A percentile compares a stretch with the other conserved stretches of the same genome.
These are phyloP conservation scores for Pristionchus exspectatus DNA, from an alignment of 2,888 invertebrate genomes.

Conservation along the genomic window DNA sequence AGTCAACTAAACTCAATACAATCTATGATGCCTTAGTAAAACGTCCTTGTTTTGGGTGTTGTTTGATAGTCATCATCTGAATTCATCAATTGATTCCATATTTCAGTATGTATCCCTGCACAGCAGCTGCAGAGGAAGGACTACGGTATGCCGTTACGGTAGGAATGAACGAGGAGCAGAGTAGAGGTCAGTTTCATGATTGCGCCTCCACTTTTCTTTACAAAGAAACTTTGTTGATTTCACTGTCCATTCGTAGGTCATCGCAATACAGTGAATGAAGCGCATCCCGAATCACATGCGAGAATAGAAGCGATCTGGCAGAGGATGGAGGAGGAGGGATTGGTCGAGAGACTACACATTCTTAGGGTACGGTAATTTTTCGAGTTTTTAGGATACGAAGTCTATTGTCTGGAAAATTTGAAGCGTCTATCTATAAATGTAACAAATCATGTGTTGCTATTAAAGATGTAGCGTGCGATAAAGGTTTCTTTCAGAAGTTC, in stretches of 20 bases:
- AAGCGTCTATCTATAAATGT: not conserved
- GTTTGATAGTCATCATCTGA: not conserved
- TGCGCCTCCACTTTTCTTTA: not conserved
- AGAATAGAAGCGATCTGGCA: conserved; percentile 61
- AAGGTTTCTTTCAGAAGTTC: conserved; percentile 21
- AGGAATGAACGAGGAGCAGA: conserved; percentile 38
- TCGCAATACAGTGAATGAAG: conserved; percentile 57
- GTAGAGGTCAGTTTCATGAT: not conserved
- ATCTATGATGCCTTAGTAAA: not conserved
- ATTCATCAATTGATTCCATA: not conserved
- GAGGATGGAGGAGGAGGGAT: conserved; percentile 56
- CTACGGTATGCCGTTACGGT: conserved; percentile 39
- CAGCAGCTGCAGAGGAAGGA: conserved; percentile 24
- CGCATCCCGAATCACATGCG: conserved; percentile 64
- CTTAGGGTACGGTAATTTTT: conserved; percentile 53
- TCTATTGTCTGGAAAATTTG: no score
- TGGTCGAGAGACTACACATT: conserved; percentile 61
- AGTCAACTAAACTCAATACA: not conserved
- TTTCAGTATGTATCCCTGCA: conserved; percentile 36
- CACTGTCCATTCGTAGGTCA: conserved; percentile 53
- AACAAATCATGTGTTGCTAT: not conserved
- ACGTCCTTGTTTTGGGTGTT: not conserved
- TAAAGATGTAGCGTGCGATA: not conserved
- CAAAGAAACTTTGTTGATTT: not conserved
- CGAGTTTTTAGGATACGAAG: no score